These are phyloP conservation scores for Dunckerocampus dactyliophorus DNA, from an alignment of 2,113 vertebrate genomes.

Conservation along the genomic window DNA sequence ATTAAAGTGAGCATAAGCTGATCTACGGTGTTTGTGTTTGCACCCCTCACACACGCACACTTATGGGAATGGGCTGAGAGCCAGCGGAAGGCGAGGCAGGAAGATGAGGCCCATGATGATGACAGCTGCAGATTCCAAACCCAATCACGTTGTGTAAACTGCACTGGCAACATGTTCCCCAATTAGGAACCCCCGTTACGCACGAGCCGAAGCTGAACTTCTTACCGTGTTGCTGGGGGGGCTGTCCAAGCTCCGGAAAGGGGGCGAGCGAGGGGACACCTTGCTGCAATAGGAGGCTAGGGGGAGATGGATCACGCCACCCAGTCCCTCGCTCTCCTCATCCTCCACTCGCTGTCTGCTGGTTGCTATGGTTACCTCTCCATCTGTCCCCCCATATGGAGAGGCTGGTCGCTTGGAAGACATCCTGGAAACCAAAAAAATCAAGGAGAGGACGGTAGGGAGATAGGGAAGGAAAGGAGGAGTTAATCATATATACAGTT, in stretches of 20 bases:
- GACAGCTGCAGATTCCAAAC: neutral
- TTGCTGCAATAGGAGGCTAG: constrained; percentile 96
- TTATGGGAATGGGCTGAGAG: constrained; percentile 16
- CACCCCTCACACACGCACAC: constrained; percentile 1
- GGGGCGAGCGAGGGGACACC: constrained; percentile 84
- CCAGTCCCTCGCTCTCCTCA: constrained; percentile 92
- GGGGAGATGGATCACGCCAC: constrained; percentile 94
- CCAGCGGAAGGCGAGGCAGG: constrained; percentile 8
- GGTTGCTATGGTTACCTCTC: constrained; percentile 99
- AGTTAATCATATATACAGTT: neutral
- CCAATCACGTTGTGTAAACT: neutral
- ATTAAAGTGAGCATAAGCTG: too few species aligned
- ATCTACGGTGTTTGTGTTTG: neutral
- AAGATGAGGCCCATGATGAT: constrained; percentile 12
- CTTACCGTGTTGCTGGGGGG: constrained; percentile 83
- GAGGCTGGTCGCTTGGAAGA: constrained; percentile 99
- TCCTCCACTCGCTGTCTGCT: constrained; percentile 99
- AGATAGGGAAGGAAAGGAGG: neutral
- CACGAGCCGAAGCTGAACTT: neutral
- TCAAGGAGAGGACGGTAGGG: constrained; percentile 21
- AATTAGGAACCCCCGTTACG: too few species aligned
- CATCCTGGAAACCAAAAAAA: constrained; percentile 95
- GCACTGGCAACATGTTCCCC: neutral
- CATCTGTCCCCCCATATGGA: constrained; percentile 99
- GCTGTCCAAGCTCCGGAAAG: constrained; percentile 82